Evolutionary conservation across 2,888 invertebrate species (phyloP), one percentile per base, ranked within the genome.

Genomic region (Callosobruchus maculatus): DNA sequence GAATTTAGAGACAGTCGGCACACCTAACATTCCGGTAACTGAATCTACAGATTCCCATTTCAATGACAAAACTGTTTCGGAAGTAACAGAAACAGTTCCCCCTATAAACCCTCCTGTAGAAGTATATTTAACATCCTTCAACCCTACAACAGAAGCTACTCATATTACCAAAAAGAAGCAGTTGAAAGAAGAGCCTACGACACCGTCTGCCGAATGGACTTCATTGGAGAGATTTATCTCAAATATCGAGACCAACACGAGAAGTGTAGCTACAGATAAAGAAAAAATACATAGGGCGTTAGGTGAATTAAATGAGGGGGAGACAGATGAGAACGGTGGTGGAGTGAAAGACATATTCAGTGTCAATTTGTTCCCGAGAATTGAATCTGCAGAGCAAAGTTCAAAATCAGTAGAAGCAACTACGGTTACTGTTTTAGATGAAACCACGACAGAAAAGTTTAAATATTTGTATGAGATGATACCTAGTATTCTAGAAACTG

Each of bases 121-220:
- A 49, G 26, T 73, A 67, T 74, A 73, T 67, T 72, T 74, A 18
- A 74, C 70, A 0, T 72, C 76, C 2, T 75, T 75, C 26, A 73
- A 71, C n/a, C 72, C 75, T 21, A 75, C 74, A 20, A 49, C 49
- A 49, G 74, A 73, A 31, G 21, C 71, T n/a, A 73, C 70, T 5
- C 71, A 74, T 22, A 74, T 71, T 18, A 75, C 76, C 5, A 77
- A 75, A 49, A 74, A 74, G 21, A 77, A 77, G 30, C 73, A 76
- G 49, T 70, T 75, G 72, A 76, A 71, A 21, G 49, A 49, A 13
- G 49, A 49, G 13, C 49, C 49, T 49, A 49, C 49, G 13, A 49
- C 49, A 13, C 49, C 49, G 1, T 49, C 49, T 18, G 13, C 49
- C 4, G 49, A 49, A 49, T 49, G 49, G 49, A 49, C 49, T 7